phyloP scores from a whole-genome alignment of 2,797 vertebrate genomes.

The Paramormyrops hopkinsi region DNA sequence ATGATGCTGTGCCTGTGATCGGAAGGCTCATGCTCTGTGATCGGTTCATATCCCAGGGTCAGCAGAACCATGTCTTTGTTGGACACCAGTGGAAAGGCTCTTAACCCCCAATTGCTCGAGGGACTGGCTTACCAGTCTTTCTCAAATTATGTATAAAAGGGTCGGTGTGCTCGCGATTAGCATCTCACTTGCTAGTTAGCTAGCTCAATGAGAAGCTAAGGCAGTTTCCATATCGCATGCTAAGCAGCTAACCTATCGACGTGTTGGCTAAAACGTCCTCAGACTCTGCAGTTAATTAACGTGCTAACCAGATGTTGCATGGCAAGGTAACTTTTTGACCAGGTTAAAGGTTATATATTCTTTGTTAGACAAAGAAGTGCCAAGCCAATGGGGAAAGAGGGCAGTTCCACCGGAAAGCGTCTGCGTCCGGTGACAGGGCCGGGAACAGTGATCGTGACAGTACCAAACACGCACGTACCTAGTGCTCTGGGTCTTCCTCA shows the following conservation, averaged over 20 bases:
- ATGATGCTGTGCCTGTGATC: not conserved
- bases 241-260: not conserved
- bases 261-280: not conserved
- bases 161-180: not conserved
- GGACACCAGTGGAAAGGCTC: not conserved
- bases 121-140: not conserved
- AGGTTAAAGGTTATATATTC: conserved; percentile 57
- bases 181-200: not conserved
- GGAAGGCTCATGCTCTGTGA: too few relatives aligned
- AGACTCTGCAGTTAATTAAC: not conserved
- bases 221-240: not conserved
- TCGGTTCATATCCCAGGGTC: not conserved
- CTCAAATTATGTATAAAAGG: not conserved
- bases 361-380: conserved; percentile 50
- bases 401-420: conserved; percentile 47
- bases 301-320: conserved; percentile 59
- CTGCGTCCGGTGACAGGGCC: not conserved
- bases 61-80: not conserved
- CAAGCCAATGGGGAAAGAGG: conserved; percentile 69
- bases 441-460: not conserved
- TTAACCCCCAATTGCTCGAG: not conserved
- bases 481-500: conserved; percentile 87
- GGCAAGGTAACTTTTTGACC: conserved; percentile 47
- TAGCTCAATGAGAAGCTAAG: not conserved
- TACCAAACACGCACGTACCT: conserved; percentile 69